Evolutionary conservation across 1,140 invertebrate genomes (phyloP), one percentile per base, ranked within the genome.

Genomic region (Caenorhabditis brenneri): DNA sequence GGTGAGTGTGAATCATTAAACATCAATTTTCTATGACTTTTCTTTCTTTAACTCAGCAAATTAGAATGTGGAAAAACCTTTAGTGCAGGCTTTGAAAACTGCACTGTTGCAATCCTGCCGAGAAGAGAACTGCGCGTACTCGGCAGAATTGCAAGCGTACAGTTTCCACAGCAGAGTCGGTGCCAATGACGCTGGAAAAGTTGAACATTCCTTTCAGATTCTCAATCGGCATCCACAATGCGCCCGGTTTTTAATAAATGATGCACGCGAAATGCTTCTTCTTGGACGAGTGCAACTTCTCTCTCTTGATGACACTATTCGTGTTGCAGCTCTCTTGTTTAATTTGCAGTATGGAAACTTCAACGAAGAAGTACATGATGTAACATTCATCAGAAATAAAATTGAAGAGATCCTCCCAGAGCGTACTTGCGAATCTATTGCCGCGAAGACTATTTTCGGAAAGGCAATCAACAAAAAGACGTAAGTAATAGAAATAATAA

Each of bases 181-280:
- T n/a, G n/a, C n/a, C n/a, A n/a, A n/a, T n/a, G n/a, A n/a, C n/a
- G n/a, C n/a, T n/a, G n/a, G n/a, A n/a, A n/a, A n/a, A n/a, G n/a
- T n/a, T n/a, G n/a, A n/a, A 51, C 27, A 10, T 9, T 27, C 27
- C 12, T 74, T 74, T 24, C 65, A 74, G 65, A 33, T 74, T 10
- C 65, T 74, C n/a, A 16, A 74, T 6, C n/a, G 22, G 9, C n/a
- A 42, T 27, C 65, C 65, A 1, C 9, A 74, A 74, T 74, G 65
- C 42, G 65, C 36, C 7, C 22, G 24, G 4, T 74, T 42, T n/a
- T n/a, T 74, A 1, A 74, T 74, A 5, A 42, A 12, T n/a, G 65
- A 74, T 74, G 65, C 65, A 24, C 33, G 65, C 65, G 65, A 74
- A 24, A 74, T 74, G 65, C 65, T 74, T 42, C 65, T 74, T 42